Evolutionary conservation across 2,888 invertebrate genomes (phyloP).

Genomic region (Antheraea assamensis): DNA sequence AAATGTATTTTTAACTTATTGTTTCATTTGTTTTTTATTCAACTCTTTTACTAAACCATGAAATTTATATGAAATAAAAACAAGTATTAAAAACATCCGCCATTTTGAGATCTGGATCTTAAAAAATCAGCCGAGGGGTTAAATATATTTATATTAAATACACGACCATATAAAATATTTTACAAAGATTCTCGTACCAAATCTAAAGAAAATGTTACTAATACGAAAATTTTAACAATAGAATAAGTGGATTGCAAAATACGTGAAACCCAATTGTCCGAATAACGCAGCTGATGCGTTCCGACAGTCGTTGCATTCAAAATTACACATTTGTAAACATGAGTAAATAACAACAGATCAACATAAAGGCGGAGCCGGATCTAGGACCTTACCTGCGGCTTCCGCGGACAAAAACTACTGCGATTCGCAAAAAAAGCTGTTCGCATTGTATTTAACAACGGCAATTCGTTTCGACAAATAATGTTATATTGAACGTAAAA

Average conservation of each 20-base stretch:
- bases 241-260: constrained; percentile 32
- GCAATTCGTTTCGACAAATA: constrained; percentile 72
- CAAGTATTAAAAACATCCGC: no score
- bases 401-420: constrained; percentile 72
- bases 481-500: constrained; percentile 72
- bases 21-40: no score
- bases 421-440: constrained; percentile 73
- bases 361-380: constrained; percentile 74
- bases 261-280: constrained; percentile 64
- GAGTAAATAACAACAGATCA: constrained; percentile 61
- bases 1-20: no score
- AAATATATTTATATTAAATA: neutral
- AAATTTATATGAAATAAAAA: no score
- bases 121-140: no score
- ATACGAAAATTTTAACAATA: constrained; percentile 18
- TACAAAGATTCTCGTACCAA: neutral
- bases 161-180: neutral
- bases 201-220: constrained; percentile 5
- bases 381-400: constrained; percentile 79
- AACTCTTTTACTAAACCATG: no score
- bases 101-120: no score
- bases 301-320: constrained; percentile 74
- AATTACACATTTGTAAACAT: constrained; percentile 79
- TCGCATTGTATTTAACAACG: constrained; percentile 67
- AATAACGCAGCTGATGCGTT: constrained; percentile 69